Base-by-base conservation (phyloP, 2,888 invertebrate genomes). In the Tiliacea aurago region DNA sequence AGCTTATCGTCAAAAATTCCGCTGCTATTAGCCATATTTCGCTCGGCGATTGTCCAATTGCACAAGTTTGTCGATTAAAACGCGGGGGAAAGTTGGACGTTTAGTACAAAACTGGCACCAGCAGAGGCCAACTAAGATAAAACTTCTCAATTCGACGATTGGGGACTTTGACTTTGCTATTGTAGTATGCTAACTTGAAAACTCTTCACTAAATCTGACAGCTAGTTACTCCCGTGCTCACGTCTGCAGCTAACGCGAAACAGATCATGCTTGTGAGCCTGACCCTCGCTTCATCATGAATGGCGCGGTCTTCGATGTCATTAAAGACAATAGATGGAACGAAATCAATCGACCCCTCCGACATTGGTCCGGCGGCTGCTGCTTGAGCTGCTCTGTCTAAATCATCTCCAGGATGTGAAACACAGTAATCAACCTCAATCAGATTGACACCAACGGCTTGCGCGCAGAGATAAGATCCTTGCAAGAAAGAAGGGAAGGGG, bases 301-400 rank as follows among this genome's bases (percentile, higher is more conserved):
- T 61, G 0, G 37, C 55, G 0, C 58, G 0, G 77, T 94, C 87
- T 10, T 89, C 86, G 0, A 83, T 68, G 58, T 92, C 91, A 76
- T 95, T 95, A 70, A 95, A 91, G 4, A 93, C 87, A n/a, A 95
- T 91, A 0, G 90, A 89, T 4, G 96, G 95, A 0, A 96, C 91
- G 69, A 93, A 93, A 68, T 93, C 78, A 18, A 94, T 70, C 10
- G 33, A 51, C 13, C 0, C 20, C 53, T 13, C 4, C 15, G 55
- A 15, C 28, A 94, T 92, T 0, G 93, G 90, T 28, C 80, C 88
- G 0, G 69, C 73, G 0, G 95, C 88, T 6, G 88, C 91, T 15
- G 78, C 77, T 80, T 94, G 88, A 0, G 94, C 93, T 20, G 84
- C 86, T 0, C 62, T 80, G 49, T 95, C 95, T 11, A 96, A 81